Evolutionary conservation across 2,888 invertebrate genomes (phyloP), one percentile per base, ranked within the genome.

Genomic region (Vandiemenella viatica): DNA sequence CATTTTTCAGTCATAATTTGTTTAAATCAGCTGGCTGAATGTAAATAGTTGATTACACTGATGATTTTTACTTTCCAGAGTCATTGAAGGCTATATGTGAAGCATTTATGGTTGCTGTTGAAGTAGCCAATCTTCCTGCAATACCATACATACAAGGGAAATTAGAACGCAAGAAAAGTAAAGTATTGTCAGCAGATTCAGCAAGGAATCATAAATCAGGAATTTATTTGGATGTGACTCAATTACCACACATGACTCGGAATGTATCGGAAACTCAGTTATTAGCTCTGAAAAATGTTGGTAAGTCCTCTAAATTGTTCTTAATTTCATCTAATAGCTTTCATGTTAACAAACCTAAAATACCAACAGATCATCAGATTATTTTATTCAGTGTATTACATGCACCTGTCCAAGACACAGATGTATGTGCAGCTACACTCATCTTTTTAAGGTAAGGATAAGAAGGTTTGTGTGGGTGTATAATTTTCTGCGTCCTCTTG

Each of bases 261-360:
- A 89, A 89, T 62, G 80, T 88, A 10, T 87, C 88, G n/a, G 90
- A 90, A 67, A 84, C 85, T n/a, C 89, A 90, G 61, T 70, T 90
- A 4, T 74, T 83, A 8, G 83, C 84, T 22, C 71, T 89, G 42
- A 77, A 81, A 60, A 81, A 74, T 63, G 83, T 78, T 56, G 83
- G 83, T 83, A 62, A 67, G 73, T 65, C 19, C 41, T 44, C 38
- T n/a, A n/a, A n/a, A n/a, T n/a, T n/a, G n/a, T n/a, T n/a, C n/a
- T n/a, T n/a, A n/a, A n/a, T n/a, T n/a, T n/a, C n/a, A n/a, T n/a
- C n/a, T n/a, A n/a, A n/a, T n/a, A n/a, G n/a, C n/a, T n/a, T n/a
- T n/a, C n/a, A n/a, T n/a, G n/a, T n/a, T n/a, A n/a, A n/a, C n/a
- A n/a, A n/a, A n/a, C n/a, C n/a, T n/a, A n/a, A n/a, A n/a, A n/a